Conservation (phyloP, 2,113 vertebrate genomes). For the Eublepharis macularius region DNA sequence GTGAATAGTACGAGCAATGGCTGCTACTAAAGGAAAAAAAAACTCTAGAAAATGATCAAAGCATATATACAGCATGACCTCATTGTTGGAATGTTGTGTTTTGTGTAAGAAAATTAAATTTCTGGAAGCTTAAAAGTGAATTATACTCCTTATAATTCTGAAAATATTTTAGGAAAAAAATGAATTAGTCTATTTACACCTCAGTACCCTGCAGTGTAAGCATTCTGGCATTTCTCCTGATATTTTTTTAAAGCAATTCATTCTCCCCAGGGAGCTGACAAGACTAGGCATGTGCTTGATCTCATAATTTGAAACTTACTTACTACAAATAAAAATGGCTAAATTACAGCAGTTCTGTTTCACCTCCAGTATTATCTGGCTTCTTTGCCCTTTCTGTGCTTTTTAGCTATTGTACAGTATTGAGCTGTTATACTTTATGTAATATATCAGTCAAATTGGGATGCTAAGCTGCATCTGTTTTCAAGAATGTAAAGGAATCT, state of each 20-base stretch:
- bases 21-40: not conserved
- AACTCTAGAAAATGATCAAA: not conserved
- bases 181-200: constrained; percentile 16
- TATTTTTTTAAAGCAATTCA: not conserved
- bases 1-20: not conserved
- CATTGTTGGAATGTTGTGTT: not conserved
- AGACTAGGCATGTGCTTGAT: constrained; percentile 22
- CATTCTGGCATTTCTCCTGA: not conserved
- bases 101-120: not conserved
- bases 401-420: not conserved
- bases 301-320: constrained; percentile 23
- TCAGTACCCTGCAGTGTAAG: not conserved
- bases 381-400: not conserved
- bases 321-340: constrained; percentile 15
- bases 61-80: not conserved
- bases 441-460: not conserved
- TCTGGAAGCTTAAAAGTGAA: constrained; percentile 1
- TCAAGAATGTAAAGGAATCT: constrained; percentile 30
- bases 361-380: not conserved
- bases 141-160: not conserved
- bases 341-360: constrained; percentile 17
- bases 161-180: not conserved
- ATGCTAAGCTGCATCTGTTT: not conserved
- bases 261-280: constrained; percentile 1
- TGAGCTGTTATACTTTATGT: not conserved